phyloP scores from a whole-genome alignment of 1,140 invertebrate species.

The Brachionus asplanchnoidis region DNA sequence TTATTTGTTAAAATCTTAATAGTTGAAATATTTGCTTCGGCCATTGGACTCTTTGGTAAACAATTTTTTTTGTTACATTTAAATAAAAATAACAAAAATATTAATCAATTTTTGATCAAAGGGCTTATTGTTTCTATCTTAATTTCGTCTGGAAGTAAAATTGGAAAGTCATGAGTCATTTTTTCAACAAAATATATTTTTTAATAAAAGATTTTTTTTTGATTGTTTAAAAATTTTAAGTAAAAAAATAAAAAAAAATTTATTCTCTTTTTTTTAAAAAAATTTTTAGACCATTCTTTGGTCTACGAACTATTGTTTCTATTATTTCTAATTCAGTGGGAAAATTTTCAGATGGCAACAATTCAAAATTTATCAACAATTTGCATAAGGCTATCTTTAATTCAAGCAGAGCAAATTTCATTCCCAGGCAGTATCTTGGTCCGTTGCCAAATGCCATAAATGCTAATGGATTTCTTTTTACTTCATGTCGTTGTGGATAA shows the following conservation, averaged over 20 bases:
- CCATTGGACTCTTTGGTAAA: conserved; percentile 86
- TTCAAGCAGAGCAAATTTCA: conserved; percentile 52
- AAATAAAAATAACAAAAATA: no score
- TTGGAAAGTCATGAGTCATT: background rate
- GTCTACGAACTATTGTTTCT: conserved; percentile 19
- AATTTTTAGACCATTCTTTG: conserved; percentile 1
- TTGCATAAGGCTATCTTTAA: conserved; percentile 48
- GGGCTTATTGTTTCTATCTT: conserved; percentile 41
- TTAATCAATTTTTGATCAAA: background rate
- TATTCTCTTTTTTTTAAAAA: conserved; percentile 41
- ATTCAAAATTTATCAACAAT: conserved; percentile 23
- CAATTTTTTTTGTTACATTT: background rate
- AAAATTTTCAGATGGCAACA: conserved; percentile 29
- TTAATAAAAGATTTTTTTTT: background rate
- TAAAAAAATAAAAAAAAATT: background rate
- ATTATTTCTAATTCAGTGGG: conserved; percentile 42
- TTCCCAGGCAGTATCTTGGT: conserved; percentile 54
- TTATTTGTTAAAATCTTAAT: conserved; percentile 96
- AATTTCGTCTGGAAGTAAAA: conserved; percentile 8
- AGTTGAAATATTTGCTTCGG: conserved; percentile 94
- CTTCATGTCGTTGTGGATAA: conserved; percentile 50
- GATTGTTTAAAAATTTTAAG: background rate
- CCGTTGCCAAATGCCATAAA: conserved; percentile 55
- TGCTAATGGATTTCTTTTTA: conserved; percentile 45
- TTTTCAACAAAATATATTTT: background rate